Evolutionary conservation across 2,888 invertebrate species (phyloP), one percentile per base, ranked within the genome.

Genomic region (Euproctis similis): DNA sequence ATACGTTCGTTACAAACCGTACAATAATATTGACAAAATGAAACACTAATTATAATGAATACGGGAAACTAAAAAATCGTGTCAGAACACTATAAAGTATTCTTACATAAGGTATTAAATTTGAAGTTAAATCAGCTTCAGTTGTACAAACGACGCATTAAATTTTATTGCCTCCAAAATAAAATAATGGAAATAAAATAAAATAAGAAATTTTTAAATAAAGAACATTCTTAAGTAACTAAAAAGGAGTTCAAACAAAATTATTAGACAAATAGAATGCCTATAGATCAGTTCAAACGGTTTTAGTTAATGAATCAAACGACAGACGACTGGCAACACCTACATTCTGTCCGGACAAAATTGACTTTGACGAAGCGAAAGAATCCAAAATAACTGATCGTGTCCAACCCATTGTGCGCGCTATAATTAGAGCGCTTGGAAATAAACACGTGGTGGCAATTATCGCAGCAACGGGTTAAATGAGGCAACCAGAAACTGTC

Each of bases 361-460:
- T 72, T 62, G 75, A 78, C 77, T 70, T 80, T 81, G 81, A 81
- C 72, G 75, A 50, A 72, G 66, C 69, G 67, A 65, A 71, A 66
- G 68, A 38, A 66, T 58, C 75, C 67, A 69, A 84, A 82, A 80
- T 81, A 80, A 68, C 74, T 65, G 55, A 78, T 78, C 77, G 76
- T 77, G 80, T 81, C 77, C 71, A 77, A 78, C 74, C 81, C 81
- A 84, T 84, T 84, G 82, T 82, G 72, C 65, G 70, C 59, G 62
- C 60, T 80, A 81, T 76, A 78, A 81, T 78, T 82, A 84, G 81
- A 73, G 59, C 56, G 71, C 67, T 69, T 70, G 55, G 70, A 78
- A 81, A 82, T 81, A 84, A 78, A 77, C 84, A 84, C 84, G 78
- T 84, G 84, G 78, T 72, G 74, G 84, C 82, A 84, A 84, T 84